Base-by-base conservation (phyloP, 1,140 invertebrate species). In the Andrena cerasifolii region DNA sequence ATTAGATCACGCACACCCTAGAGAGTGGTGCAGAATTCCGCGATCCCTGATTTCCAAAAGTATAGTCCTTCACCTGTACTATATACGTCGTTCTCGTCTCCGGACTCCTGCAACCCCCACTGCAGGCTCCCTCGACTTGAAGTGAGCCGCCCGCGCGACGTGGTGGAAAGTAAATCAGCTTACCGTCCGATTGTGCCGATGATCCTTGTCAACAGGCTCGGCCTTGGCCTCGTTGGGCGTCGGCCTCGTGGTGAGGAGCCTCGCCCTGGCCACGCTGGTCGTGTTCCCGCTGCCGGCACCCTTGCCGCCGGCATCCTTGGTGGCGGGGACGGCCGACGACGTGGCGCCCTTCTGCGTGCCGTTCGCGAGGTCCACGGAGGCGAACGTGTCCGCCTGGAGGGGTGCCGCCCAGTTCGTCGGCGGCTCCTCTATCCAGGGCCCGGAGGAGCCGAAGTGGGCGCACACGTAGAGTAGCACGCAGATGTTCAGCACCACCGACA, bases 401-500 rank as follows among this genome's bases (percentile, higher is more conserved):
- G 81, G 79, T 68, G 88, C 77, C 43, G 87, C 85, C 89, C 89
- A 89, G 49, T 89, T 89, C 2, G 73, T 82, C 45, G 85, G 70
- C 16, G 82, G 67, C 24, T 93, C 92, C 73, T 93, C 92, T 80
- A 92, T 84, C 92, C 92, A 93, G 21, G 92, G 89, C n/a, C 89
- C 90, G 26, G 90, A 90, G 43, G 91, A 87, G 26, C 92, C 90
- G 70, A 93, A 89, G 82, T 95, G 94, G 63, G 93, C 93, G 79
- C 94, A 94, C n/a, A 95, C 93, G 90, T 96, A 96, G 62, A 96
- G 89, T 33, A 96, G 90, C 49, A 96, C 95, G 79, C 94, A 95
- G 59, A 96, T 93, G 86, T 96, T 96, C 63, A 96, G 94, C 59
- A 96, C 94, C 83, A 96, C 95, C 90, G 95, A 96, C 88, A 96